phyloP scores from a whole-genome alignment of 2,797 vertebrate species.

The Argyrosomus regius region DNA sequence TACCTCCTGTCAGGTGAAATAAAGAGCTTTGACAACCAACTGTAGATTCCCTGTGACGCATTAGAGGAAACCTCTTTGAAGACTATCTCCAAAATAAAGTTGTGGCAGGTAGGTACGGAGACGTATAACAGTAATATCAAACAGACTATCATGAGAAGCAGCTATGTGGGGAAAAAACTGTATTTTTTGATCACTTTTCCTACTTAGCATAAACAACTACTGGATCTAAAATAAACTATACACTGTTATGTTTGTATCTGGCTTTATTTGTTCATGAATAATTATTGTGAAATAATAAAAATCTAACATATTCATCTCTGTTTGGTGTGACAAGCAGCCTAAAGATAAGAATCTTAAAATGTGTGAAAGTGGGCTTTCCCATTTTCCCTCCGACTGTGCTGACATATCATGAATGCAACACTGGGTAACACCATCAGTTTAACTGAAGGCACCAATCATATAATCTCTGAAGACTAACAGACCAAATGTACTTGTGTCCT shows the following conservation, averaged over 20 bases:
- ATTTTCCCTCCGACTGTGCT: background rate
- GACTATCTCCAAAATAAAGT: background rate
- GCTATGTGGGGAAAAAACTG: background rate
- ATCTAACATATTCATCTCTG: background rate
- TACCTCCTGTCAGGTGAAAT: background rate
- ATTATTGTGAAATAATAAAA: background rate
- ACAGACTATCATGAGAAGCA: background rate
- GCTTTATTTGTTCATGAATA: background rate
- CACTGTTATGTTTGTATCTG: background rate
- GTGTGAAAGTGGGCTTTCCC: background rate
- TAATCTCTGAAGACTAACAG: background rate
- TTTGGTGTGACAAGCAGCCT: background rate
- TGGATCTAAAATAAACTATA: background rate
- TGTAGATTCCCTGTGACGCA: background rate
- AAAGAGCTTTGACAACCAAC: conserved; percentile 1
- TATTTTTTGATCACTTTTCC: background rate
- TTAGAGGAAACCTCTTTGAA: conserved; percentile 10
- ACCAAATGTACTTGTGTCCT: background rate
- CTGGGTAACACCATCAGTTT: background rate
- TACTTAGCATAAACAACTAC: background rate
- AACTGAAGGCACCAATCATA: background rate
- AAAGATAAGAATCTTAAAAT: background rate
- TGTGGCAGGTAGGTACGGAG: background rate
- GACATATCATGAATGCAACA: background rate
- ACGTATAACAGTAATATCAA: conserved; percentile 7